Evolutionary conservation across 37 sponge, comb jelly and placozoan species (phyloP), one percentile per base, ranked within the genome.

Genomic region (Eunapius fragilis): DNA sequence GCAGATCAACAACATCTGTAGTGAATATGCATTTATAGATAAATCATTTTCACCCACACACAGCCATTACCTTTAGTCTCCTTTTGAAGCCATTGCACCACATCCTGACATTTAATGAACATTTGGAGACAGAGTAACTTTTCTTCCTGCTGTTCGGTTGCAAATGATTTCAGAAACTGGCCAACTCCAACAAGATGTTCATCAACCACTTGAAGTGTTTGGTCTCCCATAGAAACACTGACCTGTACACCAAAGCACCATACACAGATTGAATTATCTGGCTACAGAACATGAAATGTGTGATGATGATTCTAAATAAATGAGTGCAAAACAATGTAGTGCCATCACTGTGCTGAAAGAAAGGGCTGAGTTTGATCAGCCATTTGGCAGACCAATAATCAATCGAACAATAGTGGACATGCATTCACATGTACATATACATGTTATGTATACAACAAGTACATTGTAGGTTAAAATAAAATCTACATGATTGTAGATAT

Each of bases 81-180:
- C 24, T 78, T 32, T 73, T 75, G 41, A 14, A 92, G 74, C 92
- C 92, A 92, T 37, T 84, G 33, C 30, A 92, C 85, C 31, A 92
- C 22, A 23, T 37, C 37, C 33, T 69, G 76, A 41, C 81, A 87
- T 31, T 48, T 72, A 48, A 77, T 41, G 79, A 87, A 87, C 3
- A 2, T 69, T 26, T 76, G 12, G 13, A 92, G 67, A 67, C 88
- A 87, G 12, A 84, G 67, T 27, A 81, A 27, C 67, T 50, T 86
- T 28, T 70, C 37, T 58, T 19, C 22, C 0, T 58, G 58, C 35
- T 49, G 19, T 32, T 82, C 72, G 32, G 36, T 58, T 22, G n/a
- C 30, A 10, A 90, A 41, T 31, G 75, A 49, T 6, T 75, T 67
- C 68, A 90, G 67, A 82, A 90, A 90, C 35, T 67, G 70, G 47